phyloP scores from a whole-genome alignment of 2,797 vertebrate species.

The Tapirus indicus region DNA sequence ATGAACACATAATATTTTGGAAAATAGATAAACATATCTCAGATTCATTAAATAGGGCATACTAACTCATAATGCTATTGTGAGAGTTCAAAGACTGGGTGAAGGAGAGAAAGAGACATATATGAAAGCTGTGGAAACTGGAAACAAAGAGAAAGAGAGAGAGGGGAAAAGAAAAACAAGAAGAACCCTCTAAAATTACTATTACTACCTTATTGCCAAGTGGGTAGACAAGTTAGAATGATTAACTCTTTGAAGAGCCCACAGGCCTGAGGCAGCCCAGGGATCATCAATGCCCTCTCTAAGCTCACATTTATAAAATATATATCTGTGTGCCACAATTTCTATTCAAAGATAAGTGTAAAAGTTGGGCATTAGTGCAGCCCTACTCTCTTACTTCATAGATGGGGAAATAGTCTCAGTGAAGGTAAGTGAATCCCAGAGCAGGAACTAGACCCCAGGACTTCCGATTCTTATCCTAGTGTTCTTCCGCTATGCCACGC shows the following conservation, averaged over 20 bases:
- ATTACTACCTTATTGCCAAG: neutral
- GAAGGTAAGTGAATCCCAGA: neutral
- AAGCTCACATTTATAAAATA: neutral
- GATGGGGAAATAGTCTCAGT: fast-evolving
- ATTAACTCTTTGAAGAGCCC: neutral
- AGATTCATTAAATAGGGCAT: neutral
- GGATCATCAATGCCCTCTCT: neutral
- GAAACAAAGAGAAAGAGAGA: neutral
- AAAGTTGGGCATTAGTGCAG: neutral
- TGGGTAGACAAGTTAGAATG: neutral
- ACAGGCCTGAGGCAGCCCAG: neutral
- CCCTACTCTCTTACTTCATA: neutral
- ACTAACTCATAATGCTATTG: neutral
- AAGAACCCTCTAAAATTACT: neutral
- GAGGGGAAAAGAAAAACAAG: neutral
- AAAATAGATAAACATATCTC: conserved; percentile 44
- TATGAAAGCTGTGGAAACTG: neutral
- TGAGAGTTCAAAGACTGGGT: neutral
- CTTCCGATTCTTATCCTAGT: neutral
- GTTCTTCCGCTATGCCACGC: neutral
- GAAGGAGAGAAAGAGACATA: neutral
- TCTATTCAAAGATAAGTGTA: neutral
- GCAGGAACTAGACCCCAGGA: neutral
- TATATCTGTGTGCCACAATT: neutral
- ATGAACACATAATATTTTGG: neutral